These are phyloP conservation scores for Pelosia muscerda DNA, from an alignment of 2,888 invertebrate species.

Conservation along the genomic window DNA sequence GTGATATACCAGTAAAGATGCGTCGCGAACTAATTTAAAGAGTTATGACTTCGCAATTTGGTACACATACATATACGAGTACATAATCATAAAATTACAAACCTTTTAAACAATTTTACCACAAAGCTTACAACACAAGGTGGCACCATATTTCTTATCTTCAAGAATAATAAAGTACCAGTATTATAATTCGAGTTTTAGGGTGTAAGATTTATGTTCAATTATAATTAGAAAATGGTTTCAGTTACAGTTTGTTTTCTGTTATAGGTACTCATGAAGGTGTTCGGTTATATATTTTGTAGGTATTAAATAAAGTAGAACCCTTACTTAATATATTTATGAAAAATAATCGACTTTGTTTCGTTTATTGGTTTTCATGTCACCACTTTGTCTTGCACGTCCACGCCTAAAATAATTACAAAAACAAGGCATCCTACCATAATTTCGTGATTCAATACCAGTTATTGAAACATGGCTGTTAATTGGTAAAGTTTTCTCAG, in stretches of 20 bases:
- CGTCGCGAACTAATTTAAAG: too few species aligned
- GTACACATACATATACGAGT: too few species aligned
- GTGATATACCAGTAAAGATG: too few species aligned
- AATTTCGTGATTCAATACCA: neutral
- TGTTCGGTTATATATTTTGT: neutral
- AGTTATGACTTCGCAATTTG: too few species aligned
- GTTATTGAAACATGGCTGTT: slow-evolving; percentile 7
- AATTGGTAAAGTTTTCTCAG: neutral
- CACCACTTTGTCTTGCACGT: too few species aligned
- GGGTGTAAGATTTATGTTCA: slow-evolving; percentile 38
- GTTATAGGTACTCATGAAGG: neutral
- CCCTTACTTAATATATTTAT: neutral
- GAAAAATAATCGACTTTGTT: neutral
- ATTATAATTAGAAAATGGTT: slow-evolving; percentile 40
- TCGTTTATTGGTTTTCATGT: too few species aligned
- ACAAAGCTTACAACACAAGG: slow-evolving; percentile 32
- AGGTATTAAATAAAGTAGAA: neutral
- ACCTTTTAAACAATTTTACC: slow-evolving; percentile 16
- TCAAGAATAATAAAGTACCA: slow-evolving; percentile 37
- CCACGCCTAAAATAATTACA: neutral
- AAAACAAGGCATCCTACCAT: neutral
- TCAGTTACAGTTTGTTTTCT: neutral
- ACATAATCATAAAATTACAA: neutral
- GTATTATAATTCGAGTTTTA: slow-evolving; percentile 36
- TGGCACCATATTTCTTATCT: slow-evolving; percentile 30